Conservation (phyloP, 92 coral and sea anemone genomes). For the Muricea muricata region DNA sequence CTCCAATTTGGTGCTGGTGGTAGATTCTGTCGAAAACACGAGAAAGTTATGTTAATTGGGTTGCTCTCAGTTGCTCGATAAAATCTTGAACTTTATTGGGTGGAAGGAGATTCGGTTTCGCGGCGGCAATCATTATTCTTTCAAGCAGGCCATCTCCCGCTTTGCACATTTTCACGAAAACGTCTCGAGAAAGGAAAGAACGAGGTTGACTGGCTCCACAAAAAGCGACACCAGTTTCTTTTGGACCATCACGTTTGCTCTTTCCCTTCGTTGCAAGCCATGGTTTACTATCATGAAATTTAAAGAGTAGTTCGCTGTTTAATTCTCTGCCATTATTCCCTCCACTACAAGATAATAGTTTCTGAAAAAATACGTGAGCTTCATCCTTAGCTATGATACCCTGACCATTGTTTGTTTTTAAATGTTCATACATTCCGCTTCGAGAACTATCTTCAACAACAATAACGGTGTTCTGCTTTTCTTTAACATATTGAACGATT, state of each 20-base stretch:
- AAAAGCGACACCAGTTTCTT: neutral
- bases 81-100: neutral
- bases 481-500: constrained; percentile 3
- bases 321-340: constrained; percentile 4
- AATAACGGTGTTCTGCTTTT: constrained; percentile 1
- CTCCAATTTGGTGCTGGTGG: constrained; percentile 16
- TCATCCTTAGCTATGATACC: neutral
- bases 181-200: constrained; percentile 9
- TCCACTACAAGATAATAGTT: neutral
- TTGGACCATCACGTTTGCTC: neutral
- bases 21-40: constrained; percentile 4
- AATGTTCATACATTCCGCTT: constrained; percentile 46
- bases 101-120: neutral
- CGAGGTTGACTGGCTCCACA: constrained; percentile 25
- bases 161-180: neutral
- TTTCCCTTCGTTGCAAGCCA: constrained; percentile 11
- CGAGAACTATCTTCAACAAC: constrained; percentile 48
- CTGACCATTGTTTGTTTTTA: constrained; percentile 34
- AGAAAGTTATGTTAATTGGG: constrained; percentile 2
- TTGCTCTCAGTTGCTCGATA: constrained; percentile 5
- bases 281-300: constrained; percentile 1
- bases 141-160: constrained; percentile 22
- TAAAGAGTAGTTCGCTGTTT: constrained; percentile 12
- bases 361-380: neutral
- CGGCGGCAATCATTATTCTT: neutral